Conservation (phyloP, 2,797 vertebrate species). For the Notamacropus eugenii region DNA sequence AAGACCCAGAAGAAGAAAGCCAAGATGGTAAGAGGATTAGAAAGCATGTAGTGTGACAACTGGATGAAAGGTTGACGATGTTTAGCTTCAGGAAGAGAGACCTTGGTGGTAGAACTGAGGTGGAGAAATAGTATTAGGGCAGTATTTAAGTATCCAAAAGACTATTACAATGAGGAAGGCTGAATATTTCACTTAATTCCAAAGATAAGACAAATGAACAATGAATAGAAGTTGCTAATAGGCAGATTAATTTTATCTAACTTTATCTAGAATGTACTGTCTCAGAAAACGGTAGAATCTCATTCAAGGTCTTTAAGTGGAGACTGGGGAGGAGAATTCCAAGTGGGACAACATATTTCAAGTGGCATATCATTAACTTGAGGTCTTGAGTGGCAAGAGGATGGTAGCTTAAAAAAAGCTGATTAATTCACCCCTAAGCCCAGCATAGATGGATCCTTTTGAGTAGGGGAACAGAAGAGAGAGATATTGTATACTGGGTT, state of each 20-base stretch:
- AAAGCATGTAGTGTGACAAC: not conserved
- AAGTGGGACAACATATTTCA: no score
- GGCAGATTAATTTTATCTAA: not conserved
- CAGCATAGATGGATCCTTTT: no score
- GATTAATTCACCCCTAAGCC: no score
- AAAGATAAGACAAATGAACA: not conserved
- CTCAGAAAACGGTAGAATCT: not conserved
- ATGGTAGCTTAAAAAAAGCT: no score
- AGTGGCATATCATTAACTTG: no score
- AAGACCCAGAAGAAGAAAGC: not conserved
- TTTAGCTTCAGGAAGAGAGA: not conserved
- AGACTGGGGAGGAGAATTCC: not conserved
- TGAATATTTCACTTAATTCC: not conserved
- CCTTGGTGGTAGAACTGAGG: not conserved
- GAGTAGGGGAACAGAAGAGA: no score
- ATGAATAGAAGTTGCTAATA: not conserved
- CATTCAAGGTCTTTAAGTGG: not conserved
- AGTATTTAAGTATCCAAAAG: not conserved
- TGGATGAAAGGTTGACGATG: not conserved
- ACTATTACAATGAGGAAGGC: not conserved
- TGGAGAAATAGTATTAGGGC: not conserved
- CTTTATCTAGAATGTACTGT: not conserved
- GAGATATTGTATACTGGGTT: not conserved
- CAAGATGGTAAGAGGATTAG: not conserved
- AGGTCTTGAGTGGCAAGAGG: no score